These are phyloP conservation scores for Notolabrus celidotus DNA, from an alignment of 2,797 vertebrate species.

Conservation along the genomic window DNA sequence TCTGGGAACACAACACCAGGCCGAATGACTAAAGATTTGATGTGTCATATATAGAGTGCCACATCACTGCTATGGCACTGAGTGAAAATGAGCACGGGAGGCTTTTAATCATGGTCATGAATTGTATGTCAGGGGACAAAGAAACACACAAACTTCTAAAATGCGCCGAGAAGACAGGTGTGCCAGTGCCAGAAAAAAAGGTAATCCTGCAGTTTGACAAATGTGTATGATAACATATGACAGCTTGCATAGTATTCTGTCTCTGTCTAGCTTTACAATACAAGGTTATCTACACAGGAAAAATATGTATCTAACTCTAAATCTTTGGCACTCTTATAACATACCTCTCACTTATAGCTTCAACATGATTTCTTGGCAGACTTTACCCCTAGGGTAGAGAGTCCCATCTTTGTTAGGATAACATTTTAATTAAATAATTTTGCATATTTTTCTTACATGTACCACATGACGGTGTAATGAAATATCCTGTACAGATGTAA, in stretches of 20 bases:
- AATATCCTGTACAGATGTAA: background rate
- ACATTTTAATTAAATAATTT: background rate
- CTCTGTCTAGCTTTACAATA: too few relatives aligned
- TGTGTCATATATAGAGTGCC: constrained; percentile 74
- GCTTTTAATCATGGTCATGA: constrained; percentile 48
- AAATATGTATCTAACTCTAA: background rate
- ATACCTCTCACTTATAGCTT: background rate
- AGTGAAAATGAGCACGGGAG: constrained; percentile 51
- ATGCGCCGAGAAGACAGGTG: constrained; percentile 1
- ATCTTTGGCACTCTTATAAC: background rate
- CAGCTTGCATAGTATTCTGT: too few relatives aligned
- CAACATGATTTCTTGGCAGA: background rate
- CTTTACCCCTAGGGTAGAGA: background rate
- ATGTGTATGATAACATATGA: too few relatives aligned
- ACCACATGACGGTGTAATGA: background rate
- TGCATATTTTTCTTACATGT: background rate
- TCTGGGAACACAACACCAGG: constrained; percentile 74
- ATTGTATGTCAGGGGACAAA: constrained; percentile 38
- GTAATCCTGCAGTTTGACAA: background rate
- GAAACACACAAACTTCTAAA: background rate
- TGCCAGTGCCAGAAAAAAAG: background rate
- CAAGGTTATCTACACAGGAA: too few relatives aligned
- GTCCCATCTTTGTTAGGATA: background rate
- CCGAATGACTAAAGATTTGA: constrained; percentile 76
- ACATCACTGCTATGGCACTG: constrained; percentile 53